Evolutionary conservation across 2,113 vertebrate genomes (phyloP).

Genomic region (Kryptolebias marmoratus): DNA sequence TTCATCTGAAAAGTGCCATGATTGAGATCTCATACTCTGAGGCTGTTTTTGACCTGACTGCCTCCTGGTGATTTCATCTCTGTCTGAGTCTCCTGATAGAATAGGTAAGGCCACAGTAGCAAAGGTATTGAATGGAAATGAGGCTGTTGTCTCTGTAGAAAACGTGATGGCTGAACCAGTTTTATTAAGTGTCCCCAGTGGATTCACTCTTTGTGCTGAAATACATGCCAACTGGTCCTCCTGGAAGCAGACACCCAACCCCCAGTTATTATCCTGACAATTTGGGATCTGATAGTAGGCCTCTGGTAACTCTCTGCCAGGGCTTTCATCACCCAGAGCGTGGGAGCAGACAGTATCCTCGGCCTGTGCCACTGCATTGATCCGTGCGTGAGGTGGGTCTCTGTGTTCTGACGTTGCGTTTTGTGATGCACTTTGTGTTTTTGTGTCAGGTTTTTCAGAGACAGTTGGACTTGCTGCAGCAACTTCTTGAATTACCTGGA

Average conservation of each 20-base stretch:
- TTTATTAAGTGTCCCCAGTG: slow-evolving; percentile 35
- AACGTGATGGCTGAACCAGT: slow-evolving; percentile 47
- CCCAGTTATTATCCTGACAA: slow-evolving; percentile 15
- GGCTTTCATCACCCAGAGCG: slow-evolving; percentile 8
- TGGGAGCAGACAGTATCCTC: slow-evolving; percentile 16
- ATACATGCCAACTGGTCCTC: slow-evolving; percentile 12
- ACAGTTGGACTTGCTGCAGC: slow-evolving; percentile 7
- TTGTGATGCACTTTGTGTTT: neutral
- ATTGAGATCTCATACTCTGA: neutral
- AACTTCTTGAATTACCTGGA: neutral
- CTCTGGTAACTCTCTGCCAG: slow-evolving; percentile 6
- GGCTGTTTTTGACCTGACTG: slow-evolving; percentile 5
- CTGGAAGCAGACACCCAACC: slow-evolving; percentile 8
- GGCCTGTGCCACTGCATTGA: neutral
- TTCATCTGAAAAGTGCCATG: slow-evolving; percentile 6
- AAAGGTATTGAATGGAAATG: slow-evolving; percentile 1
- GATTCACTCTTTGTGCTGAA: slow-evolving; percentile 12
- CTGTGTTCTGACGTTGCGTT: slow-evolving; percentile 7
- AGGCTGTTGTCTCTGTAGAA: slow-evolving; percentile 34
- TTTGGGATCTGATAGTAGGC: slow-evolving; percentile 10
- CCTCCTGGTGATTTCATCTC: slow-evolving; percentile 14
- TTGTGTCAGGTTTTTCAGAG: slow-evolving; percentile 12
- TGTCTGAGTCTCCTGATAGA: neutral
- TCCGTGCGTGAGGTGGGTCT: neutral
- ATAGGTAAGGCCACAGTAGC: neutral